Percentiles rank a stretch among this genome's conserved stretches.
Evolutionary conservation across 2,888 invertebrate species (phyloP).

Genomic region (Machimus rusticus): DNA sequence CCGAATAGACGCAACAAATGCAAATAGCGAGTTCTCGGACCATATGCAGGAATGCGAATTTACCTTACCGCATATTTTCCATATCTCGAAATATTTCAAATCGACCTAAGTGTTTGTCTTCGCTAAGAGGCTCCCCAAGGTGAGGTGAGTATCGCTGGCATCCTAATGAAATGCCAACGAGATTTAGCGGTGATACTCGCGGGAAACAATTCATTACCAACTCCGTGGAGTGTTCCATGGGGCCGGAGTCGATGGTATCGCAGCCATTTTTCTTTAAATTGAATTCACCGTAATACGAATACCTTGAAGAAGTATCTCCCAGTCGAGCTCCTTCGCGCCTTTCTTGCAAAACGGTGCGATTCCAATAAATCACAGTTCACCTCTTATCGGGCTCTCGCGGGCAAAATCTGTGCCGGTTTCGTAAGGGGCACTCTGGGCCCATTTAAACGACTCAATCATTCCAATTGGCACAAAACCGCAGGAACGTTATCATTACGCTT

Average conservation of each 20-base stretch:
- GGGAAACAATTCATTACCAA: conserved; percentile 5
- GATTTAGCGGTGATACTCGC: neutral
- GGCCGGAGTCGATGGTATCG: neutral
- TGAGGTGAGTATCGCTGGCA: neutral
- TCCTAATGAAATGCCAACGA: conserved; percentile 35
- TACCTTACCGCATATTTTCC: neutral
- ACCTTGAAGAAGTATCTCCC: neutral
- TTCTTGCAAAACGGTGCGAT: neutral
- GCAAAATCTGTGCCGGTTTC: neutral
- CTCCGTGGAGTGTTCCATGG: neutral
- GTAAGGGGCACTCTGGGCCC: neutral
- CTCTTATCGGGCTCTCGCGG: neutral
- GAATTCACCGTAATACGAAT: neutral
- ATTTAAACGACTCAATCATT: neutral
- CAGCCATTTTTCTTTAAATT: neutral
- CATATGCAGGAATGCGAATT: neutral
- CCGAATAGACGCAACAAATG: neutral
- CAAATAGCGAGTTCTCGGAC: neutral
- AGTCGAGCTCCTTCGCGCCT: neutral
- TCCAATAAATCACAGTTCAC: neutral
- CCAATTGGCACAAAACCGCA: neutral
- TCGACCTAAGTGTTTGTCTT: neutral
- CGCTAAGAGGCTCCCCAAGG: neutral
- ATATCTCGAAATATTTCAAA: conserved; percentile 14
- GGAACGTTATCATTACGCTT: neutral